Base-by-base conservation (phyloP, 2,888 invertebrate genomes). In the Neocrepidodera transversa region DNA sequence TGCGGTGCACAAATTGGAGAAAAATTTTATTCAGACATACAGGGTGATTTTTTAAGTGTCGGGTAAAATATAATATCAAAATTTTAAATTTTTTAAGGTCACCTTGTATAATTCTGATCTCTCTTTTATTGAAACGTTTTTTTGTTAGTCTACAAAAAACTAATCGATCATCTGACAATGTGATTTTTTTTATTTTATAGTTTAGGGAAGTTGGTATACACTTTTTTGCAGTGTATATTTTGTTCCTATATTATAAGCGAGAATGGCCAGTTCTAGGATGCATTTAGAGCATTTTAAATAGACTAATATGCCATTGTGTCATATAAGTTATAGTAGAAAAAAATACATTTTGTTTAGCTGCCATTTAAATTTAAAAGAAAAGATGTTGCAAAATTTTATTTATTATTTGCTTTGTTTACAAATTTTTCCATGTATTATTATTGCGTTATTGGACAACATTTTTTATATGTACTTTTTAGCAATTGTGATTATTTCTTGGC, bases 1-100 rank as follows among this genome's bases (percentile, higher is more conserved):
- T 53, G 28, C 1, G 45, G 42, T 53, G 42, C 53, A 38, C 49
- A 43, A 30, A 55, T 45, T 23, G 49, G 30, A 23, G 30, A 23
- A 54, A 50, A 45, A 45, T 49, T 43, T 40, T 32, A 38, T 28
- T 14, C 14, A 18, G 17, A 18, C 35, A 49, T 13, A 20, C 23
- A 20, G 49, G 35, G 49, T 49, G 49, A 13, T 47, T 28, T 16
- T 17, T 5, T n/a, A 1, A 5, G n/a, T 10, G 1, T 17, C n/a
- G 6, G 1, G 4, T 17, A 18, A 40, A 23, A 23, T 23, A 5
- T 5, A 23, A 23, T 23, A 23, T n/a, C n/a, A 23, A 23, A 23
- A 23, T 23, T 5, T 23, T n/a, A n/a, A 23, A 23, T 23, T 8
- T 8, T 10, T 28, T 8, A 17, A 23, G n/a, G 11, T 8, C 14